A percentile compares a stretch with the other conserved stretches of the same genome.
phyloP scores from a whole-genome alignment of 1,140 invertebrate genomes.

The Lordiphosa collinella region DNA sequence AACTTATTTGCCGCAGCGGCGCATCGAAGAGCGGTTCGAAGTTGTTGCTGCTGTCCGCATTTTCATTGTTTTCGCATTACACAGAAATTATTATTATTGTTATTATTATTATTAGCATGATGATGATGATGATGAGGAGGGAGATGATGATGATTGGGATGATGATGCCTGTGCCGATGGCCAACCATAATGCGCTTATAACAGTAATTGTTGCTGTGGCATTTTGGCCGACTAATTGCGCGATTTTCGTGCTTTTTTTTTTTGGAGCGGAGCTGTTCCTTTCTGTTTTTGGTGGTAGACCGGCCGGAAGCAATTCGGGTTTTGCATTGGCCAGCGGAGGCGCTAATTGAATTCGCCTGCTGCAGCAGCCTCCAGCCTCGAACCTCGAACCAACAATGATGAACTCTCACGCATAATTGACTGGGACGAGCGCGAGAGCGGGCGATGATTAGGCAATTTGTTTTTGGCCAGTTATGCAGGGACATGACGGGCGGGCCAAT shows the following conservation, averaged over 20 bases:
- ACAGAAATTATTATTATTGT: constrained; percentile 7
- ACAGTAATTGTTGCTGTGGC: constrained; percentile 27
- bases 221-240: constrained; percentile 38
- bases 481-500: constrained; percentile 3
- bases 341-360: constrained; percentile 35
- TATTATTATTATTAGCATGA: not conserved
- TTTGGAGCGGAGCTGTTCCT: too few relatives aligned
- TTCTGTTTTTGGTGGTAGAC: not conserved
- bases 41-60: constrained; percentile 10
- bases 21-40: not conserved
- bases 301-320: not conserved
- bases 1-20: constrained; percentile 19
- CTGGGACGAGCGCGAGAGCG: not conserved
- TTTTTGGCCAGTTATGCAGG: constrained; percentile 43
- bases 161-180: not conserved
- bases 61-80: constrained; percentile 40
- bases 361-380: not conserved
- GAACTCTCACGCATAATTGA: constrained; percentile 6
- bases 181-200: constrained; percentile 38
- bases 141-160: not conserved
- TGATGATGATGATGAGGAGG: not conserved
- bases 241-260: constrained; percentile 1
- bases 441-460: constrained; percentile 53
- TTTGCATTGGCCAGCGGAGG: constrained; percentile 1
- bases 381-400: not conserved